Conservation (phyloP, 2,113 vertebrate genomes). For the Natator depressus region DNA sequence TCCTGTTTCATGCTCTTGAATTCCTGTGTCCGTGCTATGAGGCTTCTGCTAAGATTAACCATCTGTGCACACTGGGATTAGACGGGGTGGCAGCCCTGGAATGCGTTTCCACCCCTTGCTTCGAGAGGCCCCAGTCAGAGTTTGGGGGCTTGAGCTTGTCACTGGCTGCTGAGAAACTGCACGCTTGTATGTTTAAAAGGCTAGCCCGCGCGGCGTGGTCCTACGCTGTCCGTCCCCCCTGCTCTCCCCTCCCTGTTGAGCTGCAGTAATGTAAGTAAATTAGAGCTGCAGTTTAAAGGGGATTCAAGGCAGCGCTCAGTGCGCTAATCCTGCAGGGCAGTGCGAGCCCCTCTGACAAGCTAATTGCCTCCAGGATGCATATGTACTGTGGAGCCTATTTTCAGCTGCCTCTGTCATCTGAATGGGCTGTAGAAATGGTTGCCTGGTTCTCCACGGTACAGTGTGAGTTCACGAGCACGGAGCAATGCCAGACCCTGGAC, state of each 20-base stretch:
- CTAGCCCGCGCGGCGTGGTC: not conserved
- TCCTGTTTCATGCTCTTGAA: not conserved
- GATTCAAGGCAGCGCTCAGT: not conserved
- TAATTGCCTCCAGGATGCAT: not conserved
- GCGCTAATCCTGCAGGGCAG: not conserved
- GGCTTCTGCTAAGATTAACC: not conserved
- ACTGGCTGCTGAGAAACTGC: not conserved
- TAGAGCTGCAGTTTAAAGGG: not conserved
- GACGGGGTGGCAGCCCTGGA: not conserved
- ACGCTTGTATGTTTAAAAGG: not conserved
- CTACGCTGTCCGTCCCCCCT: not conserved
- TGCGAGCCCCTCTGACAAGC: not conserved
- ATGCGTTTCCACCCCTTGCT: not conserved
- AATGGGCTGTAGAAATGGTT: not conserved
- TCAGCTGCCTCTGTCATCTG: not conserved
- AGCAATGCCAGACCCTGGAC: no score
- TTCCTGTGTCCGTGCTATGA: not conserved
- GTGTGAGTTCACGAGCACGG: fast-evolving
- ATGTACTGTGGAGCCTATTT: not conserved
- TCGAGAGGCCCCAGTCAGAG: not conserved
- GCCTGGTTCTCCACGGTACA: not conserved
- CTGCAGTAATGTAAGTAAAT: not conserved
- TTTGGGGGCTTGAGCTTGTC: not conserved
- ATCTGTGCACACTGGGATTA: not conserved
- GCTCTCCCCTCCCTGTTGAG: fast-evolving